These are phyloP conservation scores for Pangasius macronema DNA, from an alignment of 2,797 vertebrate species.

Conservation along the genomic window DNA sequence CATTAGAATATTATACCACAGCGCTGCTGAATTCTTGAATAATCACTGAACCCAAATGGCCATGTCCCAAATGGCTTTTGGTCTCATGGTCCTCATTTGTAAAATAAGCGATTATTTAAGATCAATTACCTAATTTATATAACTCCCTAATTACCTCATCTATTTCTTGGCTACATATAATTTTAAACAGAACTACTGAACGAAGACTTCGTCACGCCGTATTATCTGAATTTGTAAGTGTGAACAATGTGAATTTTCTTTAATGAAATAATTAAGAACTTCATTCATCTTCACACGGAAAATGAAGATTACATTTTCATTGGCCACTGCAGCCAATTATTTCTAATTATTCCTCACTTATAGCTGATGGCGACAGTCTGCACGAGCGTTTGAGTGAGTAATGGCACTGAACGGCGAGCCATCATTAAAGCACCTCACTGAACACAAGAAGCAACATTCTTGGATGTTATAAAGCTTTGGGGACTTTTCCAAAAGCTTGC, in stretches of 20 bases:
- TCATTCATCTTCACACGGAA: neutral
- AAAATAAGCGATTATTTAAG: neutral
- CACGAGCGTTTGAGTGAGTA: neutral
- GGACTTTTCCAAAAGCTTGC: neutral
- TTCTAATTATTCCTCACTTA: neutral
- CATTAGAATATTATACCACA: neutral
- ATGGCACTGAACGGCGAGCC: neutral
- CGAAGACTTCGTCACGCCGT: neutral
- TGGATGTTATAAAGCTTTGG: neutral
- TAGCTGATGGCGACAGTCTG: neutral
- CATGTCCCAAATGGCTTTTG: neutral
- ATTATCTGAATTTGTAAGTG: neutral
- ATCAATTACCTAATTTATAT: neutral
- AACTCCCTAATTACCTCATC: neutral
- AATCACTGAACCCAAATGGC: too few relatives aligned
- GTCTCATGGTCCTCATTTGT: neutral
- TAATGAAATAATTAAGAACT: neutral
- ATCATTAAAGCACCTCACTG: neutral
- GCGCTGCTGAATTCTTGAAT: neutral
- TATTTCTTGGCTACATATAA: neutral
- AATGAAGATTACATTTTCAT: neutral
- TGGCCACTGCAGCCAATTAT: neutral
- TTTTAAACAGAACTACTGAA: neutral
- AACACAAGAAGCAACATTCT: too few relatives aligned
- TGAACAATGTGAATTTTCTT: neutral